Evolutionary conservation across 2,797 vertebrate species (phyloP).

Genomic region (Gymnodraco acuticeps): DNA sequence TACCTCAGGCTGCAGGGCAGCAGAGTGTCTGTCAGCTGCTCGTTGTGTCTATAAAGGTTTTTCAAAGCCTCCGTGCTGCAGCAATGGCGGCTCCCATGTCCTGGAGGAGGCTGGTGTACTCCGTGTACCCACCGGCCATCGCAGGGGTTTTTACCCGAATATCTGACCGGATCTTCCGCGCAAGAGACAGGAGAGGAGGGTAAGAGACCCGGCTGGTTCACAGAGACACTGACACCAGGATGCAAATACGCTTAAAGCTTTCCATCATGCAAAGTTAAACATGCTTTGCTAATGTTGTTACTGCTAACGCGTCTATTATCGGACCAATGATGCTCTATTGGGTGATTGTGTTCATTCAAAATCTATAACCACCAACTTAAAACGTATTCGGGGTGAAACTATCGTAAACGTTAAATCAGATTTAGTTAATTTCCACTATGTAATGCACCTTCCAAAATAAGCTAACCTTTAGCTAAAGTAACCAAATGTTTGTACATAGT

Average conservation of each 20-base stretch:
- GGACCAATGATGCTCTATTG: not conserved
- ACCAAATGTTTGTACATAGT: slow-evolving; percentile 2
- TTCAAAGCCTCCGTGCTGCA: slow-evolving; percentile 63
- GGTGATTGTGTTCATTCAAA: not conserved
- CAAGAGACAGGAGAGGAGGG: slow-evolving; percentile 83
- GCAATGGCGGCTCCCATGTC: slow-evolving; percentile 86
- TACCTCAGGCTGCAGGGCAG: not conserved
- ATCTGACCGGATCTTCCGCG: slow-evolving; percentile 80
- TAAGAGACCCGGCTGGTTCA: slow-evolving; percentile 57
- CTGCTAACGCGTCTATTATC: slow-evolving; percentile 14
- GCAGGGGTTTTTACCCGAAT: slow-evolving; percentile 82
- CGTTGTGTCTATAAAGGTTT: slow-evolving; percentile 79
- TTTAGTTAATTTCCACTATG: not conserved
- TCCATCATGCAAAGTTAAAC: not conserved
- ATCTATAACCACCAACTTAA: not conserved
- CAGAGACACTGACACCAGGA: not conserved
- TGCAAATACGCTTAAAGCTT: not conserved
- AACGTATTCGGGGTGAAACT: not conserved
- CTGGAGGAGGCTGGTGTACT: slow-evolving; percentile 83
- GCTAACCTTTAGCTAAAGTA: slow-evolving; percentile 18
- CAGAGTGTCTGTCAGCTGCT: not conserved
- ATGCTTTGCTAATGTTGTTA: slow-evolving; percentile 22
- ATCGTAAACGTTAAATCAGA: not conserved
- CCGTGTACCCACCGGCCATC: slow-evolving; percentile 80
- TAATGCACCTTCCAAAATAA: not conserved